A percentile compares a stretch with the other conserved stretches of the same genome.
Evolutionary conservation across 2,113 vertebrate genomes (phyloP).

Genomic region (Daubentonia madagascariensis): DNA sequence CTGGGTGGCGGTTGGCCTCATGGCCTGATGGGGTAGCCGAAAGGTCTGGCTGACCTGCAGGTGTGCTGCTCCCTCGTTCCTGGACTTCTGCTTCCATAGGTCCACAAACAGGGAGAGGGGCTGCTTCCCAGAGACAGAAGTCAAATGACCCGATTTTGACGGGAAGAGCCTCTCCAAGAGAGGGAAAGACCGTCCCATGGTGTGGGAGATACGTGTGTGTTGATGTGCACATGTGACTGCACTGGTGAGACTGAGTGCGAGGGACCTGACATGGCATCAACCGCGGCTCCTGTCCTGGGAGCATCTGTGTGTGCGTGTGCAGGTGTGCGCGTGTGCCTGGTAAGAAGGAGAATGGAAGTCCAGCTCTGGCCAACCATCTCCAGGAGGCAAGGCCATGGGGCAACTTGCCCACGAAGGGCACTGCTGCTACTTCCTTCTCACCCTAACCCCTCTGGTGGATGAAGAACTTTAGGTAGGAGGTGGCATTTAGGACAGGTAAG

Average conservation of each 20-base stretch:
- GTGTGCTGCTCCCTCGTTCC: neutral
- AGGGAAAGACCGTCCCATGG: neutral
- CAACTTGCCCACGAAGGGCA: rapidly evolving
- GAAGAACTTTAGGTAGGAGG: neutral
- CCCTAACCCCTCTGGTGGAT: neutral
- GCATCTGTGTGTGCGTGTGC: neutral
- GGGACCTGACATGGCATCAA: neutral
- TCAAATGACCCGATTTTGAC: neutral
- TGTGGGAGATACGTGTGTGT: neutral
- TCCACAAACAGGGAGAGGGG: neutral
- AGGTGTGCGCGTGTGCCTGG: neutral
- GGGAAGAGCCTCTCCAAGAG: neutral
- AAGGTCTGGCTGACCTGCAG: neutral
- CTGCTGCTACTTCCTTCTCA: neutral
- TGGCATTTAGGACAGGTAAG: neutral
- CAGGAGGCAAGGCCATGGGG: neutral
- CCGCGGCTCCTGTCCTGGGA: neutral
- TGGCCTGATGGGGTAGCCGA: neutral
- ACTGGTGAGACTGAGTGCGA: neutral
- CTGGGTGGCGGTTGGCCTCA: neutral
- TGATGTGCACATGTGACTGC: neutral
- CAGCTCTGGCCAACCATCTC: neutral
- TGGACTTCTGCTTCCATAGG: neutral
- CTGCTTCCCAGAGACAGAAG: neutral
- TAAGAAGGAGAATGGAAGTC: neutral